Evolutionary conservation across 2,888 invertebrate species (phyloP).

Genomic region (Leptura quadrifasciata): DNA sequence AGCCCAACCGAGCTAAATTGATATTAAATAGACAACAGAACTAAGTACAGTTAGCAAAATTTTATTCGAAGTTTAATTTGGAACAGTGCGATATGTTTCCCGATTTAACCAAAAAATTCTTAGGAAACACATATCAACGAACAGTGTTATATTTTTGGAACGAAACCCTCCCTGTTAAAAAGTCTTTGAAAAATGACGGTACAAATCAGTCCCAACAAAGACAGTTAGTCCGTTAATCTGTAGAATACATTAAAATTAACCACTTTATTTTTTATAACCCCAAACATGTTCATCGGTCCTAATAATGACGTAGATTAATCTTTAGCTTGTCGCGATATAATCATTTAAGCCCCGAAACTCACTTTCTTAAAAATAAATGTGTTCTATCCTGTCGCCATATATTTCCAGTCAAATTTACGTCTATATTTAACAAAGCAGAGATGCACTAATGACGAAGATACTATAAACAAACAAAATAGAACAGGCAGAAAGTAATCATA

Average conservation of each 20-base stretch:
- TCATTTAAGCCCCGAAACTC: conserved; percentile 51
- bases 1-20: conserved; percentile 46
- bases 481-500: conserved; percentile 26
- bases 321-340: conserved; percentile 55
- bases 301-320: conserved; percentile 61
- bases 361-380: conserved; percentile 60
- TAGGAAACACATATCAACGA: not conserved
- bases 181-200: conserved; percentile 24
- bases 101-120: too few relatives aligned
- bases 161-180: conserved; percentile 16
- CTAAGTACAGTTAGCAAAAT: too few relatives aligned
- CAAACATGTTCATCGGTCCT: conserved; percentile 60
- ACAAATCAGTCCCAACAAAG: conserved; percentile 50
- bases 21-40: conserved; percentile 42
- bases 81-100: too few relatives aligned
- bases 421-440: conserved; percentile 48
- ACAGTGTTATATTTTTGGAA: conserved; percentile 24
- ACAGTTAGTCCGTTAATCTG: conserved; percentile 59
- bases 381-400: conserved; percentile 56
- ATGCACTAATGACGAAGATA: conserved; percentile 45
- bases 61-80: too few relatives aligned
- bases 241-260: conserved; percentile 58
- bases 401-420: conserved; percentile 56
- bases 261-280: conserved; percentile 57
- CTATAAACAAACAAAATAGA: conserved; percentile 35